These are phyloP conservation scores for Piscicola geometra DNA, from an alignment of 2,888 invertebrate genomes.

Conservation along the genomic window DNA sequence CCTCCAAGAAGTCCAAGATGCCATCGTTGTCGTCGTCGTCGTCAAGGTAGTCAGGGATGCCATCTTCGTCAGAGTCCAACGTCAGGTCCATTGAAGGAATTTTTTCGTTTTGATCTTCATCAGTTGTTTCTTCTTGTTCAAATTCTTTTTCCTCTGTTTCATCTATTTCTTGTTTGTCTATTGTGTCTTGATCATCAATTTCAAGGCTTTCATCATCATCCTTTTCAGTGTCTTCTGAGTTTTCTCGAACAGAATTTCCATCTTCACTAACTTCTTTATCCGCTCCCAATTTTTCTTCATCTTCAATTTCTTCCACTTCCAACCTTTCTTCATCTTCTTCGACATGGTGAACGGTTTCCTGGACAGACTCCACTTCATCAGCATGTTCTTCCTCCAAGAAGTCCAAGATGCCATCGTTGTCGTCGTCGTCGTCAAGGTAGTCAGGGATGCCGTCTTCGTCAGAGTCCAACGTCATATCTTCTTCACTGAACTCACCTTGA, in stretches of 20 bases:
- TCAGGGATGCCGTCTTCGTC: constrained; percentile 42
- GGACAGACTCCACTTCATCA: constrained; percentile 34
- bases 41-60: constrained; percentile 42
- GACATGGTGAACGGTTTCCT: constrained; percentile 21
- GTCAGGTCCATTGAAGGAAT: constrained; percentile 2
- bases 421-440: constrained; percentile 41
- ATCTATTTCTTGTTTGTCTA: neutral
- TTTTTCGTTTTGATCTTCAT: constrained; percentile 1
- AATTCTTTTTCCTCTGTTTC: constrained; percentile 7
- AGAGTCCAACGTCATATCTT: constrained; percentile 34
- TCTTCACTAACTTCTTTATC: neutral
- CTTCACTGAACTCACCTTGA: constrained; percentile 38
- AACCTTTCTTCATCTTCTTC: constrained; percentile 2
- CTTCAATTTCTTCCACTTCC: neutral
- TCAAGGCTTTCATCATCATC: constrained; percentile 7
- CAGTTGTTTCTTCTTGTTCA: constrained; percentile 22
- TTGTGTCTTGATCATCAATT: neutral
- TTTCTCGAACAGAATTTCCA: no score
- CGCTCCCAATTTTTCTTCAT: neutral
- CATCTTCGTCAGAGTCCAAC: constrained; percentile 39
- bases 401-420: constrained; percentile 42
- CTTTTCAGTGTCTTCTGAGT: constrained; percentile 1
- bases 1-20: constrained; percentile 39
- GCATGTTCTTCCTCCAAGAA: constrained; percentile 29
- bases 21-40: constrained; percentile 43